Base-by-base conservation (phyloP, 2,113 vertebrate genomes). In the Rhinolophus ferrumequinum region DNA sequence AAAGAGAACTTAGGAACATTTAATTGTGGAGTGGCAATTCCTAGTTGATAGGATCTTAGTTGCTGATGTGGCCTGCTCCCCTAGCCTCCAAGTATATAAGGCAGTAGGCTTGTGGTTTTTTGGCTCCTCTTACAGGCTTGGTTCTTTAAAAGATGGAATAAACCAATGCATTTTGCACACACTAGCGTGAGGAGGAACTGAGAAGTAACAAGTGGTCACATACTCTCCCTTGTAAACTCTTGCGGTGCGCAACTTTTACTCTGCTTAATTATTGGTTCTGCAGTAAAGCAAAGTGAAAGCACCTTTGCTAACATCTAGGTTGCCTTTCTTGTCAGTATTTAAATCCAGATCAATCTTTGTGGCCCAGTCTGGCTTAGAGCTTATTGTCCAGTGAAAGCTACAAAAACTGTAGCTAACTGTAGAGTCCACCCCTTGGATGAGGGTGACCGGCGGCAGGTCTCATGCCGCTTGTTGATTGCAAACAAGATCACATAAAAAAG, bases 241-340 rank as follows among this genome's bases (percentile, higher is more conserved):
- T 30, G 5, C 5, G 14, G 1, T 41, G 0, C 0, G 2, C 28
- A 21, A 24, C 6, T 0, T 76, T 90, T 93, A 44, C 11, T 64
- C 50, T 83, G 4, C 3, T 38, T 54, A 5, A 26, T 30, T 24
- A 19, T 18, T 72, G 11, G 1, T 24, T 82, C 21, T 52, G 8
- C 7, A n/a, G n/a, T 62, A 70, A 72, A 80, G 13, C 2, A 47
- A 86, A 91, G 33, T 54, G n/a, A 52, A 84, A 41, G 8, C 44
- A 85, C 14, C 3, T 93, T 80, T 64, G 18, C 8, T 33, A 41
- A 26, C 19, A 26, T 62, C 44, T 67, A 4, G 1, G 19, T 33
- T 50, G 26, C 8, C 24, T 67, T 44, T 92, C 30, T 41, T 86
- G 38, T 26, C 52, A 41, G 35, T 56, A 82, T 95, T 96, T 41